Evolutionary conservation across 2,888 invertebrate genomes (phyloP).

Genomic region (Caenorhabditis sulstoni): DNA sequence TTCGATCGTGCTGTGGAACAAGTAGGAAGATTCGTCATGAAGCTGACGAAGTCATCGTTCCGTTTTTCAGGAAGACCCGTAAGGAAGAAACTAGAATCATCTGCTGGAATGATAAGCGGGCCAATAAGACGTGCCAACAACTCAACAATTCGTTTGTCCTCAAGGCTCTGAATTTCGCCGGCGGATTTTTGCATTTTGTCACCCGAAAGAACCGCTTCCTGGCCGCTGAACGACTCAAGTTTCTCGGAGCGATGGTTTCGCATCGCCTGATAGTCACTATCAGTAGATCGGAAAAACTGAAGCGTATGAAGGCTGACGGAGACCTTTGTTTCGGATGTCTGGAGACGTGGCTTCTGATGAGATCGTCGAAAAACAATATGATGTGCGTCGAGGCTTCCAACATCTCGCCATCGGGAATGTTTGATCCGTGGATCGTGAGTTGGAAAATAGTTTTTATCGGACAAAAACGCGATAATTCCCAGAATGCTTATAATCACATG

Average conservation of each 20-base stretch:
- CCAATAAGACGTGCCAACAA: slow-evolving; percentile 66
- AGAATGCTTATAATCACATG: slow-evolving; percentile 89
- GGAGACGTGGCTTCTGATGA: slow-evolving; percentile 94
- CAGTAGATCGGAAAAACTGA: slow-evolving; percentile 82
- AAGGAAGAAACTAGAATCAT: slow-evolving; percentile 59
- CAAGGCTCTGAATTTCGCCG: slow-evolving; percentile 38
- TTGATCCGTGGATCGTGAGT: slow-evolving; percentile 89
- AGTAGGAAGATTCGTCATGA: slow-evolving; percentile 78
- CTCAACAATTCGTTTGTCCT: slow-evolving; percentile 68
- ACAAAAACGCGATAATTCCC: too few relatives aligned
- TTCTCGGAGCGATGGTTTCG: slow-evolving; percentile 76
- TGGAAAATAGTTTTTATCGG: neutral
- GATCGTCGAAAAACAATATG: slow-evolving; percentile 80
- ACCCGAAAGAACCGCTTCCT: slow-evolving; percentile 89
- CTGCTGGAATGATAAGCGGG: slow-evolving; percentile 90
- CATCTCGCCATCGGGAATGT: slow-evolving; percentile 93
- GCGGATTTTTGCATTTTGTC: slow-evolving; percentile 85
- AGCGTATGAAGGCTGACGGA: slow-evolving; percentile 84
- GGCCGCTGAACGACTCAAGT: slow-evolving; percentile 87
- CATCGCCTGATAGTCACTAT: slow-evolving; percentile 74
- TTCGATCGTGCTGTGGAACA: slow-evolving; percentile 91
- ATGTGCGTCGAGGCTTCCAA: slow-evolving; percentile 92
- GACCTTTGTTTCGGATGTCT: slow-evolving; percentile 87
- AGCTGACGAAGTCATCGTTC: neutral
- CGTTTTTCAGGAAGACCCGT: slow-evolving; percentile 36